These are phyloP conservation scores for Ptilodon capucinus DNA, from an alignment of 2,888 invertebrate species.

Conservation along the genomic window DNA sequence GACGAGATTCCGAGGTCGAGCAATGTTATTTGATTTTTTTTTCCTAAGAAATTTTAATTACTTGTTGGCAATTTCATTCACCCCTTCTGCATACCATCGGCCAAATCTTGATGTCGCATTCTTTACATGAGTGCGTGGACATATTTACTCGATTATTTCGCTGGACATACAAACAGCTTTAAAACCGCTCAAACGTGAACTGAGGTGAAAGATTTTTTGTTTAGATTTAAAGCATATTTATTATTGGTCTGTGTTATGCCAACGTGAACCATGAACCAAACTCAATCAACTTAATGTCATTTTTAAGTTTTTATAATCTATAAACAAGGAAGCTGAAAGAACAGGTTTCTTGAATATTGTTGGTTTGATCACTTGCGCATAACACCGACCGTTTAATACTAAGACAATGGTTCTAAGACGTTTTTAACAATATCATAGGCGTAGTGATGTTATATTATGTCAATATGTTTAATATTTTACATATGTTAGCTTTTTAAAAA, in stretches of 20 bases:
- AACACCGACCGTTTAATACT: conserved; percentile 18
- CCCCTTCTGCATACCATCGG: not conserved
- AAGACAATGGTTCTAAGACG: conserved; percentile 37
- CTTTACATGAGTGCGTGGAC: conserved; percentile 2
- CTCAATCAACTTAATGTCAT: too few species aligned
- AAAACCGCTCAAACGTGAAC: conserved; percentile 63
- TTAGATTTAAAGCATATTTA: conserved; percentile 63
- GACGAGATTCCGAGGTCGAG: not conserved
- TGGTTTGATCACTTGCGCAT: not conserved
- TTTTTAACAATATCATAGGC: conserved; percentile 35
- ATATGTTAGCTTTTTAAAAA: conserved; percentile 69
- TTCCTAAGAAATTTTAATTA: not conserved
- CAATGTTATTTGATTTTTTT: not conserved
- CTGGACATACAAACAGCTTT: conserved; percentile 47
- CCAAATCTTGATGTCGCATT: not conserved
- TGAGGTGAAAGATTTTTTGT: conserved; percentile 40
- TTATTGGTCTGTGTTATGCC: conserved; percentile 33
- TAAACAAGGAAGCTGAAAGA: too few species aligned
- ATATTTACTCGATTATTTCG: conserved; percentile 31
- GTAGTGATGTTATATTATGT: conserved; percentile 61
- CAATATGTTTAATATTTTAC: conserved; percentile 71
- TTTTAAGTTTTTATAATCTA: too few species aligned
- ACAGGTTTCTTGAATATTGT: not conserved
- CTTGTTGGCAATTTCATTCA: not conserved
- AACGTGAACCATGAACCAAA: not conserved